Conservation (phyloP, 2,888 invertebrate genomes). For the Rhorus exstirpatorius region DNA sequence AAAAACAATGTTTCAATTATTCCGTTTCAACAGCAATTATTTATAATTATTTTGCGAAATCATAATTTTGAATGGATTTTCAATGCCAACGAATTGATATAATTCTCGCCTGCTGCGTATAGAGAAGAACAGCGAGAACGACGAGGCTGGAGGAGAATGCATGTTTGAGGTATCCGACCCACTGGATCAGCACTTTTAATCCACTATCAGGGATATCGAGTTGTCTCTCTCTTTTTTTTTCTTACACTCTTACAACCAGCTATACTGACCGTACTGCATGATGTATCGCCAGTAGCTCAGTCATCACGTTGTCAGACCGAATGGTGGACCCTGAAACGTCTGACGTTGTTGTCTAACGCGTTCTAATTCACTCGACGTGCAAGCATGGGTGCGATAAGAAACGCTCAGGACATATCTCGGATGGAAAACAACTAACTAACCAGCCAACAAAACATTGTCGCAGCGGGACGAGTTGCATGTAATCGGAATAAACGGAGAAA, state of each 20-base stretch:
- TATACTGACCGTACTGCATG: slow-evolving; percentile 9
- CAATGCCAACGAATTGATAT: no score
- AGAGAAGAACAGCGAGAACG: slow-evolving; percentile 1
- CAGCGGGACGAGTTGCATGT: slow-evolving; percentile 46
- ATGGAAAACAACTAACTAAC: slow-evolving; percentile 29
- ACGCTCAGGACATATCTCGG: slow-evolving; percentile 38
- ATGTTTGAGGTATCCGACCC: slow-evolving; percentile 74
- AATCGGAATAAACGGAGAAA: slow-evolving; percentile 22
- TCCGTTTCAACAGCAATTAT: no score
- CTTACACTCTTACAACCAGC: slow-evolving; percentile 7
- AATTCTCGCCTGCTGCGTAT: background rate
- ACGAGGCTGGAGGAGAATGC: slow-evolving; percentile 6
- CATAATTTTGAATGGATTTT: no score
- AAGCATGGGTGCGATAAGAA: slow-evolving; percentile 31
- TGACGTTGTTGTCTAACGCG: background rate
- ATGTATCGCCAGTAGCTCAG: slow-evolving; percentile 17
- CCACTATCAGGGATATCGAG: slow-evolving; percentile 70
- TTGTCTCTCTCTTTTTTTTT: slow-evolving; percentile 66
- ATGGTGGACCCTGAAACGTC: slow-evolving; percentile 6
- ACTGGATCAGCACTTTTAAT: slow-evolving; percentile 73
- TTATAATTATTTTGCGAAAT: no score
- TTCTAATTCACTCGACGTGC: background rate
- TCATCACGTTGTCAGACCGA: slow-evolving; percentile 21
- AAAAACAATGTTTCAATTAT: no score
- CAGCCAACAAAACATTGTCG: slow-evolving; percentile 15